Base-by-base conservation (phyloP, 1,140 invertebrate species). In the Artemia franciscana region DNA sequence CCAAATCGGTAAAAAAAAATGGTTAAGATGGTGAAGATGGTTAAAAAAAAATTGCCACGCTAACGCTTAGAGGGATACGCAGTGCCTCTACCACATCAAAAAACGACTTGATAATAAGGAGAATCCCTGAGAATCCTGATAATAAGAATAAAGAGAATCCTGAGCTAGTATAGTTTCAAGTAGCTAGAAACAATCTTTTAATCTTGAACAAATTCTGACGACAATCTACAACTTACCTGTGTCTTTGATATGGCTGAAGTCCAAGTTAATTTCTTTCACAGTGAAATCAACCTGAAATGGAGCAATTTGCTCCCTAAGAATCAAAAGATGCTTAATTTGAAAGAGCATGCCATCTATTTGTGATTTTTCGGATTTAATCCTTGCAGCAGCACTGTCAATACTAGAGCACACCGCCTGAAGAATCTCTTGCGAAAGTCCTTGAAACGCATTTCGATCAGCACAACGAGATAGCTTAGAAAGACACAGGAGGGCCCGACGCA, bases 201-300 rank as follows among this genome's bases (percentile, higher is more conserved):
- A n/a, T n/a, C n/a, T n/a, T n/a, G n/a, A n/a, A n/a, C n/a, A n/a
- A n/a, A n/a, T n/a, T n/a, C n/a, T n/a, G n/a, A n/a, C n/a, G n/a
- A n/a, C n/a, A 0, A 15, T 59, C 5, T 24, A 26, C 60, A 56
- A 62, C 62, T 68, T 70, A 77, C 76, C 74, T 65, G 86, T 86
- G 30, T 81, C 84, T 73, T 86, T 89, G 15, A 90, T 79, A 73
- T 86, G 84, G 62, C 84, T 91, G 70, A 96, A 96, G 74, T 96
- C 92, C 62, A 97, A 72, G 58, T 82, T 82, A 0, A 88, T 90
- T 75, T 97, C 91, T 72, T 89, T 88, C 0, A 93, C 81, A 0
- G 89, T 85, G 69, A 95, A 93, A 69, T 96, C 91, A 0, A 95
- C 89, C 74, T 97, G 92, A 71, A 98, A 99, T 0, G 95, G 94